Conservation (phyloP, 2,797 vertebrate species). For the Tangara arthus region DNA sequence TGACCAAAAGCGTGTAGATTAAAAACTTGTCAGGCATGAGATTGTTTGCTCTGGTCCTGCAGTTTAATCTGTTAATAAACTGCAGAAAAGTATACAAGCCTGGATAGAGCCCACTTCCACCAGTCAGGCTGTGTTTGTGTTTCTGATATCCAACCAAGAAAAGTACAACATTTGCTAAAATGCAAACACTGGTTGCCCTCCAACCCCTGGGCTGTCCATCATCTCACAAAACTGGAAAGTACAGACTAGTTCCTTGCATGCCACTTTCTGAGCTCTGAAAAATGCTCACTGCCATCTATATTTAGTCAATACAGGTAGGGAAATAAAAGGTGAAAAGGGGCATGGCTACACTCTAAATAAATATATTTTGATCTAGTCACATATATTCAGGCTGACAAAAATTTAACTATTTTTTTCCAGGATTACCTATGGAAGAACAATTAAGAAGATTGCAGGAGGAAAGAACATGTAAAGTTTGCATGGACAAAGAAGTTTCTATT, state of each 20-base stretch:
- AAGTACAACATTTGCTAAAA: background rate
- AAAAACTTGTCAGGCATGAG: background rate
- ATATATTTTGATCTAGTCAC: background rate
- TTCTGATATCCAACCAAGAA: background rate
- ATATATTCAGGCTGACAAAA: background rate
- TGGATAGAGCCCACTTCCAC: background rate
- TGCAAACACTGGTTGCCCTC: background rate
- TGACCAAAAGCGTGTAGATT: background rate
- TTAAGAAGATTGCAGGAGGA: slow-evolving; percentile 93
- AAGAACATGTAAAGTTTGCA: slow-evolving; percentile 97
- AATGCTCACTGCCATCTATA: background rate
- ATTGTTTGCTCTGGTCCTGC: background rate
- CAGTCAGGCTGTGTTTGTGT: background rate
- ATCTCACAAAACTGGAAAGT: background rate
- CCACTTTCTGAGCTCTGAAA: background rate
- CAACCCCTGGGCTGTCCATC: background rate
- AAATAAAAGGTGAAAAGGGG: background rate
- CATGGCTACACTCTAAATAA: background rate
- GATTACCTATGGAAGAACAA: slow-evolving; percentile 95
- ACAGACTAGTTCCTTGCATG: background rate
- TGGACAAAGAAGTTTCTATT: slow-evolving; percentile 98
- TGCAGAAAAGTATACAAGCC: background rate
- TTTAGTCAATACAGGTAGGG: background rate
- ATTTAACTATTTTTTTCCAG: slow-evolving; percentile 64
- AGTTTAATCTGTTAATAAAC: background rate